Conservation (phyloP, 2,797 vertebrate genomes). For the Gymnoscopelus braueri region DNA sequence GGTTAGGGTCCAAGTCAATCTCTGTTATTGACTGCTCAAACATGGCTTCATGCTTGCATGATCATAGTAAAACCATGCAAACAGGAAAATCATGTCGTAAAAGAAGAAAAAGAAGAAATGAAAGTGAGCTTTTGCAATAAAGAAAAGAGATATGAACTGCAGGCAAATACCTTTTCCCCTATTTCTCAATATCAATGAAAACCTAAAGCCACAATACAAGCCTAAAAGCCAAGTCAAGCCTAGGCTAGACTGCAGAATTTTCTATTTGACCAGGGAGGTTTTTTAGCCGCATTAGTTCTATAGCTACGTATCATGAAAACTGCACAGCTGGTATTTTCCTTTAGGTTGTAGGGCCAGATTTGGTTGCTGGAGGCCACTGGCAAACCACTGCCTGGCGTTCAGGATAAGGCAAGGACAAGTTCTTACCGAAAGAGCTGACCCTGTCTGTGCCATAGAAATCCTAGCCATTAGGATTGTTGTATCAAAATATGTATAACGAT, state of each 20-base stretch:
- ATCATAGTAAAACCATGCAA: conserved; percentile 26
- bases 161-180: conserved; percentile 2
- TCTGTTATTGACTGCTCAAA: conserved; percentile 25
- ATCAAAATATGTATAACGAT: conserved; percentile 10
- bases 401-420: conserved; percentile 20
- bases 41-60: conserved; percentile 33
- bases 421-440: conserved; percentile 20
- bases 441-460: not conserved
- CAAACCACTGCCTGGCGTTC: conserved; percentile 30
- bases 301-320: conserved; percentile 42
- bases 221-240: no score
- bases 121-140: conserved; percentile 39
- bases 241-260: conserved; percentile 19
- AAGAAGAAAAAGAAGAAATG: conserved; percentile 65
- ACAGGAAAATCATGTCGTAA: conserved; percentile 16
- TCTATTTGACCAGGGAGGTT: conserved; percentile 41
- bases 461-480: conserved; percentile 15
- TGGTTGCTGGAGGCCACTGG: conserved; percentile 59
- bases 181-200: conserved; percentile 41
- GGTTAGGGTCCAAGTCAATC: conserved; percentile 1
- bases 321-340: conserved; percentile 68
- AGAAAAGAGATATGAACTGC: conserved; percentile 11
- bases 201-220: conserved; percentile 1
- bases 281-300: conserved; percentile 56
- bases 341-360: conserved; percentile 55